phyloP scores from a whole-genome alignment of 1,140 invertebrate genomes.

The Tetragonula clypearis region DNA sequence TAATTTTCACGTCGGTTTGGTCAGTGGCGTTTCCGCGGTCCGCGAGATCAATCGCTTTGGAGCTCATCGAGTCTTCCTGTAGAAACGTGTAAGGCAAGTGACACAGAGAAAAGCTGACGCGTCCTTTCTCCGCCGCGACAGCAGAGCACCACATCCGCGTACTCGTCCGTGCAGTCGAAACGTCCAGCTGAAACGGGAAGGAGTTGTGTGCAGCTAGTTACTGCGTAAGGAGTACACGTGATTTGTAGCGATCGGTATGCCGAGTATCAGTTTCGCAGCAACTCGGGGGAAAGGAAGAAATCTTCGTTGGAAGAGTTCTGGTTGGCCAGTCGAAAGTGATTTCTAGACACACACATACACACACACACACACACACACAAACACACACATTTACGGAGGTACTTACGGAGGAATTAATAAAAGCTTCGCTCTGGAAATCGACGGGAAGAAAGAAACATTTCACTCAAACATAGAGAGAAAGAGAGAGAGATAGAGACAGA shows the following conservation, averaged over 20 bases:
- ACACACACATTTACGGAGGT: too few relatives aligned
- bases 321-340: neutral
- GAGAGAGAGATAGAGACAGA: too few relatives aligned
- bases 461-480: neutral
- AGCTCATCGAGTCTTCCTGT: neutral
- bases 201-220: constrained; percentile 60
- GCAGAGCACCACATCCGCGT: constrained; percentile 25
- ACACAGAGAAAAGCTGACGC: neutral
- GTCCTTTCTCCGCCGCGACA: constrained; percentile 3
- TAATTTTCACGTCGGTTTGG: neutral
- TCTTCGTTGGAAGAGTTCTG: neutral
- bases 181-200: constrained; percentile 68
- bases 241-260: constrained; percentile 65
- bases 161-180: constrained; percentile 30
- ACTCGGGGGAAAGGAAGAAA: constrained; percentile 35
- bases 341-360: neutral
- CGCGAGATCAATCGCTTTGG: neutral
- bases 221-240: constrained; percentile 52
- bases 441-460: neutral
- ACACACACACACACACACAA: too few relatives aligned
- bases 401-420: neutral
- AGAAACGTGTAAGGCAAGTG: neutral
- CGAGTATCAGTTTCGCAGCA: constrained; percentile 32
- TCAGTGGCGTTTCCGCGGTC: neutral
- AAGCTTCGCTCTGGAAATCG: constrained; percentile 14